Evolutionary conservation across 2,888 invertebrate species (phyloP).

Genomic region (Drymonia ruficornis): DNA sequence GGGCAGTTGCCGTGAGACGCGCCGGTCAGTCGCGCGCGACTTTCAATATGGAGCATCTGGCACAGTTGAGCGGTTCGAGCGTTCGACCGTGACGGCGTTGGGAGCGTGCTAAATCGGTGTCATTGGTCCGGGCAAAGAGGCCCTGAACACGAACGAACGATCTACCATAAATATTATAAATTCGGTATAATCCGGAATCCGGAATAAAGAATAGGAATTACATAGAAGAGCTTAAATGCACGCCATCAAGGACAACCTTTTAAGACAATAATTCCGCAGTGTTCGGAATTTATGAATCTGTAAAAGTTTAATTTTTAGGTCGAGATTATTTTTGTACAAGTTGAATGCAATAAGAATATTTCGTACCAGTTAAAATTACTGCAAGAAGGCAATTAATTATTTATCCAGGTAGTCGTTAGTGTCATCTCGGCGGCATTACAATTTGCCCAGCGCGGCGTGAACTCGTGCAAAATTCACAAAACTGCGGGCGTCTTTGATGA

Average conservation of each 20-base stretch:
- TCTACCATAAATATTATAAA: too few relatives aligned
- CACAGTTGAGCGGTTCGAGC: conserved; percentile 55
- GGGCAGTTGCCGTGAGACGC: conserved; percentile 67
- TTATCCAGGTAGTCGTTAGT: conserved; percentile 21
- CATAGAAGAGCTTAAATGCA: too few relatives aligned
- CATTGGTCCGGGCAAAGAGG: conserved; percentile 38
- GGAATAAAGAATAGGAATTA: neutral
- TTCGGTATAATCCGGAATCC: too few relatives aligned
- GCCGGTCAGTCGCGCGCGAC: conserved; percentile 65
- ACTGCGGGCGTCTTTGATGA: conserved; percentile 47
- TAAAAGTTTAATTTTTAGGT: too few relatives aligned
- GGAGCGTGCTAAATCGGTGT: conserved; percentile 66
- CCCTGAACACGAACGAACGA: neutral
- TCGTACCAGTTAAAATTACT: neutral
- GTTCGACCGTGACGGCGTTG: conserved; percentile 59
- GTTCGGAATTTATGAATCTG: too few relatives aligned
- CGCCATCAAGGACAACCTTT: too few relatives aligned
- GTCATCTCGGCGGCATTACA: conserved; percentile 30
- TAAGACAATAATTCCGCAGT: too few relatives aligned
- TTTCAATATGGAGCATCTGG: conserved; percentile 77
- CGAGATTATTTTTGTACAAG: too few relatives aligned
- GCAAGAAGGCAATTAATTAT: conserved; percentile 17
- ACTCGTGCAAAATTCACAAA: conserved; percentile 46
- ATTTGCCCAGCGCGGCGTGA: conserved; percentile 40
- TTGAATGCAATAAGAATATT: too few relatives aligned